Evolutionary conservation across 2,888 invertebrate species (phyloP), one percentile per base, ranked within the genome.

Genomic region (Anaspis maculata): DNA sequence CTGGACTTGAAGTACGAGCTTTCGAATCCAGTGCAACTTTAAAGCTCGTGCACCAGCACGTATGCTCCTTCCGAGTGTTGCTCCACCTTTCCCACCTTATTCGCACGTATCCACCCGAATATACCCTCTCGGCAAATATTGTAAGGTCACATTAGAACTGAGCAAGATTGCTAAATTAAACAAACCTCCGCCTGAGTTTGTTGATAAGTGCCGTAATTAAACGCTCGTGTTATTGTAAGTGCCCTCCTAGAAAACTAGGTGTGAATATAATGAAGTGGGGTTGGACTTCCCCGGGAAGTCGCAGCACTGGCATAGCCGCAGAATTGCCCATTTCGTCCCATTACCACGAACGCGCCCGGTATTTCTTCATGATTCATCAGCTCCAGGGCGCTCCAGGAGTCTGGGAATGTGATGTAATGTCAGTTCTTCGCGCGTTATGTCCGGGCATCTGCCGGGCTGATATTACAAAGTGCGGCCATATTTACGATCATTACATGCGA

Each of bases 141-240:
- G 49, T 46, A 44, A 47, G 46, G 36, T 45, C 44, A 46, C 53
- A 51, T 54, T 52, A 52, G n/a, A 46, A 36, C 43, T 36, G 6
- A 5, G 34, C 42, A 49, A 53, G 57, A 55, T 57, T 58, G 52
- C 52, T 54, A 54, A 58, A 60, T 59, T 59, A 57, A 58, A 59
- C 60, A 57, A 57, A 56, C 54, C 57, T 44, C 49, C 42, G 47
- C 19, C 19, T 44, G 49, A 46, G 44, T 52, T 46, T 39, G 40
- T 52, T 52, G 57, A 57, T 57, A 57, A 57, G 51, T 52, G 43
- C 48, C 27, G 39, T 36, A 49, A 49, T 54, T 54, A 52, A n/a
- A n/a, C n/a, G n/a, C n/a, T n/a, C n/a, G 45, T 42, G 45, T 49
- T 50, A 48, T 41, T 46, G 34, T 37, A 42, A 46, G 36, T 39